These are phyloP conservation scores for Drosophila rellima DNA, from an alignment of 2,888 invertebrate genomes.

Conservation along the genomic window DNA sequence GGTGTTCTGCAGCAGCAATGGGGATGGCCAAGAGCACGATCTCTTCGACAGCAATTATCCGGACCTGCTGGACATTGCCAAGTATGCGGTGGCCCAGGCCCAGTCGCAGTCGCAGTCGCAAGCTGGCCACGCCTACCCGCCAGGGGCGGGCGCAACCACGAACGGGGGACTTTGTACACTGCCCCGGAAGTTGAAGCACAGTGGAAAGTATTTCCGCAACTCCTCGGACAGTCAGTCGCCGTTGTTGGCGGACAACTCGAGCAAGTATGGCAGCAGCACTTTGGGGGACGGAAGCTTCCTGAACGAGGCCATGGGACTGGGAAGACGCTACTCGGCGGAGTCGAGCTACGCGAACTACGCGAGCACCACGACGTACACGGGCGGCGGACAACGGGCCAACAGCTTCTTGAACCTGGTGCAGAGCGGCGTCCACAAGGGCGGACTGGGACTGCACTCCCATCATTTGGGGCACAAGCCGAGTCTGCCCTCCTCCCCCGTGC, in stretches of 20 bases:
- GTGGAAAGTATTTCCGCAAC: conserved; percentile 84
- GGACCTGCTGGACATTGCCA: conserved; percentile 84
- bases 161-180: conserved; percentile 89
- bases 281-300: conserved; percentile 88
- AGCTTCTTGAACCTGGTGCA: conserved; percentile 90
- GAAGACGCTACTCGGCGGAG: conserved; percentile 86
- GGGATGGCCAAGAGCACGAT: conserved; percentile 85
- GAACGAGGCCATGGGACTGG: conserved; percentile 86
- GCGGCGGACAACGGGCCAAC: conserved; percentile 87
- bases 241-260: conserved; percentile 88
- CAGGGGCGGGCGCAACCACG: conserved; percentile 2
- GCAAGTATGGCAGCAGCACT: conserved; percentile 90
- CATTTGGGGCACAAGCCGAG: conserved; percentile 87
- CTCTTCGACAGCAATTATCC: conserved; percentile 85
- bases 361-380: conserved; percentile 80
- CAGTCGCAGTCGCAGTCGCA: conserved; percentile 60
- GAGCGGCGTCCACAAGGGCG: conserved; percentile 79
- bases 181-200: conserved; percentile 86
- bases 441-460: conserved; percentile 49
- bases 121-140: conserved; percentile 41
- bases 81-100: conserved; percentile 84
- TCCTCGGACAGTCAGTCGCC: conserved; percentile 91
- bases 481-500: conserved; percentile 89
- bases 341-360: conserved; percentile 85
- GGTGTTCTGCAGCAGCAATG: conserved; percentile 83